Conservation (phyloP, 2,797 vertebrate genomes). For the Hoplostethus mediterraneus region DNA sequence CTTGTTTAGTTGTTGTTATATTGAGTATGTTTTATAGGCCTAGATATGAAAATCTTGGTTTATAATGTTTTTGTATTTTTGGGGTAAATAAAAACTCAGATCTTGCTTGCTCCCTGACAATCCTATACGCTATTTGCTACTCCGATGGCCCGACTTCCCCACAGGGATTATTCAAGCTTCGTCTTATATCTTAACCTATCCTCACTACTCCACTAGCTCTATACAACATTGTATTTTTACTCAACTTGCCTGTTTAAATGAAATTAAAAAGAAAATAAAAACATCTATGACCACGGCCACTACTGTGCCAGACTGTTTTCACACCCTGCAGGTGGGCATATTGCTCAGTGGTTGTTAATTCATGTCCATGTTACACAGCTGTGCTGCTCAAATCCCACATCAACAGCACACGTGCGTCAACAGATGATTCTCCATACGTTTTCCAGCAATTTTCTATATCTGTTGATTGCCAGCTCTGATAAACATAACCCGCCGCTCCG, state of each 20-base stretch:
- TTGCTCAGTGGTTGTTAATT: neutral
- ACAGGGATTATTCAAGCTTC: no score
- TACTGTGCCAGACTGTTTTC: neutral
- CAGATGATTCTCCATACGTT: slow-evolving; percentile 49
- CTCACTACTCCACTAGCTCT: no score
- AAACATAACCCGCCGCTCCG: slow-evolving; percentile 29
- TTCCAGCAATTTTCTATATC: slow-evolving; percentile 48
- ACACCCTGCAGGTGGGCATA: neutral
- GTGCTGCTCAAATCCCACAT: slow-evolving; percentile 34
- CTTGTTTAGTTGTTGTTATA: no score
- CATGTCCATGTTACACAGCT: neutral
- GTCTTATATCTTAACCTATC: no score
- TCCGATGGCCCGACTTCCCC: no score
- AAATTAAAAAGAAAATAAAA: neutral
- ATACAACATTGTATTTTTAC: no score
- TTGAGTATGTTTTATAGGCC: no score
- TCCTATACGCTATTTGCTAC: no score
- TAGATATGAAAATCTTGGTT: no score
- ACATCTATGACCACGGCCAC: neutral
- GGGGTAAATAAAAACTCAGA: no score
- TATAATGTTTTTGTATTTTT: no score
- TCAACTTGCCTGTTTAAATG: neutral
- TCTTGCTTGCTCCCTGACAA: no score
- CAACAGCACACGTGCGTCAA: slow-evolving; percentile 47
- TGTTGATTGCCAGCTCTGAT: slow-evolving; percentile 44